phyloP scores from a whole-genome alignment of 2,797 vertebrate species.

The Halcyon leucocephala region DNA sequence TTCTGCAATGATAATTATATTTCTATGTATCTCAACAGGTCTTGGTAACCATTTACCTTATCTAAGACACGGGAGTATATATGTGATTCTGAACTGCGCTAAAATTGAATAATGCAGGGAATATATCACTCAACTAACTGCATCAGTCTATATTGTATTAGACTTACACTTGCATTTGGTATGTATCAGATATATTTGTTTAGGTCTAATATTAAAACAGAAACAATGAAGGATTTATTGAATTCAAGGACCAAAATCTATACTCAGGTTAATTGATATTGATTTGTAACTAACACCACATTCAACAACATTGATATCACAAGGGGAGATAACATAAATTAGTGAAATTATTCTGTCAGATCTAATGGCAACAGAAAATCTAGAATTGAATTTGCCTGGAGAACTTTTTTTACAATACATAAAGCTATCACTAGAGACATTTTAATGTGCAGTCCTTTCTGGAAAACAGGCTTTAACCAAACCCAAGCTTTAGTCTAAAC shows the following conservation, averaged over 20 bases:
- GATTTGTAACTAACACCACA: constrained; percentile 20
- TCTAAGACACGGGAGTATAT: neutral
- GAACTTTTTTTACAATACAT: neutral
- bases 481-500: neutral
- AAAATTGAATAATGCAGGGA: neutral
- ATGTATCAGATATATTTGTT: neutral
- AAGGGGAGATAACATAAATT: neutral
- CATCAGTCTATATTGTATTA: neutral
- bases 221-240: neutral
- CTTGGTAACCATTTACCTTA: neutral
- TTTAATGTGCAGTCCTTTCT: neutral
- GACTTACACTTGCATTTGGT: neutral
- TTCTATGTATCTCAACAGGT: neutral
- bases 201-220: neutral
- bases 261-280: constrained; percentile 51
- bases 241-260: neutral
- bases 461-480: neutral
- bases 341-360: constrained; percentile 24
- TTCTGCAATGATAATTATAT: neutral
- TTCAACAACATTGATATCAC: neutral
- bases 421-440: neutral
- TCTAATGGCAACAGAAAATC: neutral
- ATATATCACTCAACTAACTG: neutral
- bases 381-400: neutral
- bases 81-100: neutral